Base-by-base conservation (phyloP, 2,888 invertebrate genomes). In the Gandaritis pyraliata region DNA sequence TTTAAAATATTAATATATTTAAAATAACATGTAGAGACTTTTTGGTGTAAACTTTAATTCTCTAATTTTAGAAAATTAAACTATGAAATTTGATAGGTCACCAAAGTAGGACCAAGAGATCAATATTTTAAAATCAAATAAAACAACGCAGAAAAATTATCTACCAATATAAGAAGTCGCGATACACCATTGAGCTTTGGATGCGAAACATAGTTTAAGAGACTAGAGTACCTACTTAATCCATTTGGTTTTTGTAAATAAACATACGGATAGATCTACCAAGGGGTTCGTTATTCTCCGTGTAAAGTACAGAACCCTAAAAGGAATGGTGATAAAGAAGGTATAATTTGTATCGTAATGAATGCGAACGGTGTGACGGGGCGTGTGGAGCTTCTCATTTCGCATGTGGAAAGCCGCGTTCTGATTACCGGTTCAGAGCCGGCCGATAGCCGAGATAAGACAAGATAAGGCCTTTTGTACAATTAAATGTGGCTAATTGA, bases 331-430 rank as follows among this genome's bases (percentile, higher is more conserved):
- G 87, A 89, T 90, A 88, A 88, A 86, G 80, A 90, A 90, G 83
- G 77, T 90, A 81, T 86, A 90, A 90, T 90, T 90, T 89, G 84
- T 84, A 75, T 73, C 70, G 76, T 88, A 90, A 89, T 90, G 84
- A 88, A 82, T 84, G 83, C 83, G 82, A 76, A 76, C 82, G 79
- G 84, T 87, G 88, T 87, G 89, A 87, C 86, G 88, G 81, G 85
- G 82, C 88, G 87, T 88, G 87, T 82, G 83, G 81, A 83, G 87
- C 87, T 85, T 86, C 83, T 81, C 81, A 83, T 85, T 86, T 85
- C 85, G 87, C 86, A 87, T 85, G 81, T 82, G 78, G 83, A 81
- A 77, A 82, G 80, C 81, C 77, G 77, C 80, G 77, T 81, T 79
- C 80, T 80, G 82, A 81, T 83, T 81, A 83, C 81, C 75, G 80